A percentile compares a stretch with the other conserved stretches of the same genome.
These are phyloP conservation scores for Dermatemys mawii DNA, from an alignment of 2,113 vertebrate species.

Conservation along the genomic window DNA sequence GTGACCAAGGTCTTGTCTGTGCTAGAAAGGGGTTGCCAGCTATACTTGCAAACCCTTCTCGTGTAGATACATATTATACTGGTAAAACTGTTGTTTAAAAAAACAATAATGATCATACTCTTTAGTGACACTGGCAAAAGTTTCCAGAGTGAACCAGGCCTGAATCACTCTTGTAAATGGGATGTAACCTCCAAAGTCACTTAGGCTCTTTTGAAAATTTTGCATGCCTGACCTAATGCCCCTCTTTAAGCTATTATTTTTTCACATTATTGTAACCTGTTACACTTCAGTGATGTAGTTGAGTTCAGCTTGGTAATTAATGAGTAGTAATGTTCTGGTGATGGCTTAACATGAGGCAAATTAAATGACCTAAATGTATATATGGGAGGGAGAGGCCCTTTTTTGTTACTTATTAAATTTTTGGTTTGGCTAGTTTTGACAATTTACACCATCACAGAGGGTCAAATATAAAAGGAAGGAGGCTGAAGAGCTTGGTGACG, in stretches of 20 bases:
- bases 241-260: fast-evolving
- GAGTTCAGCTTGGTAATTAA: background rate
- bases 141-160: background rate
- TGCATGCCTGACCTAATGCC: background rate
- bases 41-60: background rate
- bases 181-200: background rate
- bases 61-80: background rate
- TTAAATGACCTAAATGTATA: background rate
- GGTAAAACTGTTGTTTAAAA: background rate
- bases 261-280: background rate
- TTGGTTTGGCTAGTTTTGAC: background rate
- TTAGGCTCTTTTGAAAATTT: background rate
- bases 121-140: background rate
- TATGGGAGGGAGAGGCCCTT: background rate
- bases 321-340: background rate
- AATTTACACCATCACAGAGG: background rate
- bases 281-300: background rate
- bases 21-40: background rate
- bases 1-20: background rate
- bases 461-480: background rate
- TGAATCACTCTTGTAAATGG: background rate
- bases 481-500: background rate
- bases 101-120: background rate
- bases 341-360: background rate
- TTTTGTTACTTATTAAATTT: background rate